Evolutionary conservation across 2,113 vertebrate genomes (phyloP), one percentile per base, ranked within the genome.

Genomic region (Mola mola): DNA sequence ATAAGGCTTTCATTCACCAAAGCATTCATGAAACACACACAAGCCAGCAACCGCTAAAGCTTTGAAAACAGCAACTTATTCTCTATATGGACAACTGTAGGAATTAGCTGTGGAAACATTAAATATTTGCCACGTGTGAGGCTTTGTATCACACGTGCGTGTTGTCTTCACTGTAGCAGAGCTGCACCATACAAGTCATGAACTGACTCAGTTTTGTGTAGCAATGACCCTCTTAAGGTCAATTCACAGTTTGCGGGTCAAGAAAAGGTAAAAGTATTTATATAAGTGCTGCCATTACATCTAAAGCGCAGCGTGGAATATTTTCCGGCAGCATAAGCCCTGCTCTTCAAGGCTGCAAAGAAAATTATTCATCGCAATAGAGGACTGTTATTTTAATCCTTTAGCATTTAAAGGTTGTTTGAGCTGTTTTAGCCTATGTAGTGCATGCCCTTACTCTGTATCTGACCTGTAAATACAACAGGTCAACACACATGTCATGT

Each of bases 1-100:
- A 87, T 79, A 67, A 67, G 48, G 33, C 59, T 53, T 67, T 78
- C 66, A 58, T 68, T 50, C 56, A 70, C 16, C 50, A 41, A 68
- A 53, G 67, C 2, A 8, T 48, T 29, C 6, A 29, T 29, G 28
- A 29, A 29, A 29, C 28, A 9, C 28, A 29, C 28, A 7, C 28
- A 5, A 29, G 28, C 28, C 6, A 9, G 6, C 28, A 2, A 7
- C 28, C 28, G 1, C 28, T 9, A 29, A 9, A 5, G 28, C 9
- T 29, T 29, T 29, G 9, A 29, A 29, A 9, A 29, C 28, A 9
- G 6, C 28, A 29, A 29, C 9, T 29, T 29, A 29, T 7, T 5
- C 9, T 2, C 28, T 7, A 29, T 3, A 67, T n/a, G n/a, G 34
- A 43, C 9, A 40, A 52, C 43, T 65, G 20, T 63, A 44, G 8